Percentiles rank a stretch among this genome's conserved stretches.
Evolutionary conservation across 2,797 vertebrate genomes (phyloP).

Genomic region (Crenuchus spilurus): DNA sequence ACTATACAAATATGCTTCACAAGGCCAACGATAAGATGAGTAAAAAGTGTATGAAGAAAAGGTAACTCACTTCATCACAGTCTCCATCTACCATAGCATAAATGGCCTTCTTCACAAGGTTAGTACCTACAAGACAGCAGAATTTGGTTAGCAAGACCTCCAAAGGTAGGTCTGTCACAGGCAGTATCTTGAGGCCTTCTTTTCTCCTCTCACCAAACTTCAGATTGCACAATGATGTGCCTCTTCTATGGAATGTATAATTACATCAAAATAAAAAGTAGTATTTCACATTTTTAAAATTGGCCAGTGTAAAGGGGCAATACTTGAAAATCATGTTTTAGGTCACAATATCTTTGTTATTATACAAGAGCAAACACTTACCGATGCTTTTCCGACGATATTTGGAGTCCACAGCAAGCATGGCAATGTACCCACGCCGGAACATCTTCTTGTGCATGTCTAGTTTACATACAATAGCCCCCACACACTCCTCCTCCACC

Average conservation of each 20-base stretch:
- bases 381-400: slow-evolving; percentile 99
- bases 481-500: slow-evolving; percentile 98
- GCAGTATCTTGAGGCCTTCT: too few species aligned
- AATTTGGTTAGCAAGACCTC: background rate
- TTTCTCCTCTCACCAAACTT: too few species aligned
- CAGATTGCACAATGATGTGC: too few species aligned
- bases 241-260: too few species aligned
- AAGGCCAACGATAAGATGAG: background rate
- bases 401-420: slow-evolving; percentile 99
- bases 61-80: slow-evolving; percentile 92
- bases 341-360: too few species aligned
- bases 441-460: slow-evolving; percentile 99
- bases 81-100: slow-evolving; percentile 99
- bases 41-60: background rate
- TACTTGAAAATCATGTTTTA: too few species aligned
- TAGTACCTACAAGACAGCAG: slow-evolving; percentile 88
- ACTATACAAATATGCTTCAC: too few species aligned
- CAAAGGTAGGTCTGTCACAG: too few species aligned
- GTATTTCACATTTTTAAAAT: too few species aligned
- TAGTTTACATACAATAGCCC: slow-evolving; percentile 99
- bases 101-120: slow-evolving; percentile 99
- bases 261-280: too few species aligned
- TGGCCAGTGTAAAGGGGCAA: too few species aligned
- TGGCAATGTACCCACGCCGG: slow-evolving; percentile 98
- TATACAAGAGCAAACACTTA: slow-evolving; percentile 63